These are phyloP conservation scores for Heliangelus exortis DNA, from an alignment of 2,797 vertebrate genomes.

Conservation along the genomic window DNA sequence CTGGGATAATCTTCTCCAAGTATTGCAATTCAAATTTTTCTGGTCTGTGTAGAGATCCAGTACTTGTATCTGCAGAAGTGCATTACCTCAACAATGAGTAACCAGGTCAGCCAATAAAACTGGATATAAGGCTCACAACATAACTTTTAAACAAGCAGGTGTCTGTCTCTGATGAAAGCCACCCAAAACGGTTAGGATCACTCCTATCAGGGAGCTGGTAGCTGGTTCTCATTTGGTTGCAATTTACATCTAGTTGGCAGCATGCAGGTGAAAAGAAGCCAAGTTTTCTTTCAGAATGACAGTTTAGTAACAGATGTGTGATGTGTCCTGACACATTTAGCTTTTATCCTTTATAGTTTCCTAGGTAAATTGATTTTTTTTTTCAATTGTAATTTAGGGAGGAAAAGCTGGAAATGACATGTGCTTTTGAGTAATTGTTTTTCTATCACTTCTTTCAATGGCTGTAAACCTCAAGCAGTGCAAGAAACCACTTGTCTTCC, in stretches of 20 bases:
- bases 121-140: not conserved
- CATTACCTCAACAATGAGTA: not conserved
- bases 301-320: conserved; percentile 68
- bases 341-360: not conserved
- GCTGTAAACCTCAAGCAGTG: not conserved
- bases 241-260: conserved; percentile 33
- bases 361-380: not conserved
- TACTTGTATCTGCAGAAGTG: not conserved
- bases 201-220: not conserved
- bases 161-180: not conserved
- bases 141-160: not conserved
- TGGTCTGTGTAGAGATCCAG: not conserved
- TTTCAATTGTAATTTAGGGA: not conserved
- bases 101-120: not conserved
- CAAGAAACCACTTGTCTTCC: not conserved
- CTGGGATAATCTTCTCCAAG: not conserved
- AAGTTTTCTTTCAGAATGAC: conserved; percentile 33
- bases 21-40: not conserved
- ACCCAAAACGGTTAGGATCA: not conserved
- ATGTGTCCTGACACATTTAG: conserved; percentile 48
- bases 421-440: not conserved
- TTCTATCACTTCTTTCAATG: not conserved
- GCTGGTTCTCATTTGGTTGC: conserved; percentile 18
- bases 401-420: not conserved
- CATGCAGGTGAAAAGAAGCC: conserved; percentile 6